Conservation (phyloP, 1,140 invertebrate genomes). For the Liolophura sinensis region DNA sequence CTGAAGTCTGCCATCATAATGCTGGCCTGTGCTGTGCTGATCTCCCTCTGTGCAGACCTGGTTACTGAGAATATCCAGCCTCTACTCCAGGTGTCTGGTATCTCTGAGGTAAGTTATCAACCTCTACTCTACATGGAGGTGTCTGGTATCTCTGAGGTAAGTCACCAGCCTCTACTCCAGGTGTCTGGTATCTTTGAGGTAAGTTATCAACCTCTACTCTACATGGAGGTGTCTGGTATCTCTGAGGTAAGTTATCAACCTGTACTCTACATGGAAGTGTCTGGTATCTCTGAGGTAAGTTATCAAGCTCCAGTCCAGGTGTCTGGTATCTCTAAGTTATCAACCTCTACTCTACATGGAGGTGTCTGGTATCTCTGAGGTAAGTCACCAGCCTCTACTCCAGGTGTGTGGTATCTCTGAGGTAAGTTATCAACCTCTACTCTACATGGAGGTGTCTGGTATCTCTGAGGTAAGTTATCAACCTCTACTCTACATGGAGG, state of each 20-base stretch:
- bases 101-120: slow-evolving; percentile 41
- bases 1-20: slow-evolving; percentile 46
- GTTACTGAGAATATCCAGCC: slow-evolving; percentile 50
- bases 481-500: too few relatives aligned
- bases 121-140: background rate
- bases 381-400: too few relatives aligned
- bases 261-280: too few relatives aligned
- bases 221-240: background rate
- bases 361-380: too few relatives aligned
- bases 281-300: too few relatives aligned
- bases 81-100: slow-evolving; percentile 31
- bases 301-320: slow-evolving; percentile 31
- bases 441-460: background rate
- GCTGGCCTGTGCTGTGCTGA: slow-evolving; percentile 37
- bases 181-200: too few relatives aligned
- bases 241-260: background rate
- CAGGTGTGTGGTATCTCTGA: too few relatives aligned
- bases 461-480: background rate
- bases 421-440: background rate
- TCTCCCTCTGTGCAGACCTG: slow-evolving; percentile 49
- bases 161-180: background rate
- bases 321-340: slow-evolving; percentile 35
- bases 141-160: slow-evolving; percentile 2
- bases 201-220: background rate
- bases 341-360: background rate